Evolutionary conservation across 2,888 invertebrate genomes (phyloP).

Genomic region (Chironomus riparius): DNA sequence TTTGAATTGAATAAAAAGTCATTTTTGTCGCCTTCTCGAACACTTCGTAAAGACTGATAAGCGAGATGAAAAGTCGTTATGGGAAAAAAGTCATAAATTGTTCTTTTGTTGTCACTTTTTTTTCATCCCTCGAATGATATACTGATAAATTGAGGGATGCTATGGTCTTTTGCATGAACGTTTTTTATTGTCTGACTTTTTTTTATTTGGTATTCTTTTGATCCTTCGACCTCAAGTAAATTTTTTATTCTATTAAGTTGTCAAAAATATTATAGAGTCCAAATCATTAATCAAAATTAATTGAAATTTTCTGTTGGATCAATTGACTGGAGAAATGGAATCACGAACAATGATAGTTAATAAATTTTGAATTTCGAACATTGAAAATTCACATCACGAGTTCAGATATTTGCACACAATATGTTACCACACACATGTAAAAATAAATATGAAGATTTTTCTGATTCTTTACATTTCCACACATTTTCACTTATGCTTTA

Average conservation of each 20-base stretch:
- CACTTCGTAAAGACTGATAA: neutral
- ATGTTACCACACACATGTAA: neutral
- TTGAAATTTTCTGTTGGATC: neutral
- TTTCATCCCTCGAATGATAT: neutral
- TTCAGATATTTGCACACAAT: constrained; percentile 13
- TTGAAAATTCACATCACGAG: constrained; percentile 13
- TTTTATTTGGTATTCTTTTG: neutral
- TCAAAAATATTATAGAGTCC: neutral
- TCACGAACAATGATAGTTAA: neutral
- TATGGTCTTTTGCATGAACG: neutral
- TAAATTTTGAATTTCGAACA: neutral
- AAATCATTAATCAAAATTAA: constrained; percentile 19
- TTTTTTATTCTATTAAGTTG: constrained; percentile 23
- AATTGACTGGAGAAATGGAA: neutral
- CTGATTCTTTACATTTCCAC: neutral
- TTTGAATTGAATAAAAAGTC: constrained; percentile 4
- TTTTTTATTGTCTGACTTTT: neutral
- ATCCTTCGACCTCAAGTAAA: constrained; percentile 15
- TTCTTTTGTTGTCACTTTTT: constrained; percentile 19
- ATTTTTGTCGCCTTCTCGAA: neutral
- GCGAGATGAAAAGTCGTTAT: neutral
- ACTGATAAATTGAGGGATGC: neutral
- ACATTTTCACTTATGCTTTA: neutral
- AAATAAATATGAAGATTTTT: neutral
- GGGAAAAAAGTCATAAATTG: constrained; percentile 22